Evolutionary conservation across 53 echinoderm and acorn worm genomes (phyloP), one percentile per base, ranked within the genome.

Genomic region (Hippasteria phrygiana): DNA sequence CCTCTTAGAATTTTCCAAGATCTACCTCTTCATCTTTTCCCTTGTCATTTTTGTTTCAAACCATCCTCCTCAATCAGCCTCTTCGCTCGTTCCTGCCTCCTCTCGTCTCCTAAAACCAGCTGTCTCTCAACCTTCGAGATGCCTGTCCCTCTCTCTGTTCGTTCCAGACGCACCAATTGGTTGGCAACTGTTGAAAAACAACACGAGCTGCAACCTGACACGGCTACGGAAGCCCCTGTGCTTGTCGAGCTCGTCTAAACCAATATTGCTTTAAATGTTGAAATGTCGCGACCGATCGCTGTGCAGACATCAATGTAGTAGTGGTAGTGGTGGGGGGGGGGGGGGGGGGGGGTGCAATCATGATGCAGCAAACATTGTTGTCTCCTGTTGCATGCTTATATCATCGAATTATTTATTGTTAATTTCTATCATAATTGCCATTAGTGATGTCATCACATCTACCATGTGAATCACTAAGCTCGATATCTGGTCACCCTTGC

Each of bases 151-250:
- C 41, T 27, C 42, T 40, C 73, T 40, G 41, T 42, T 43, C 43
- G 73, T 40, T 9, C 22, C 73, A 43, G 43, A 8, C 73, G 73
- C 73, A 26, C 43, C 71, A 73, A 18, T 34, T 22, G 41, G 26
- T 4, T 73, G 65, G 27, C 63, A 64, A 82, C 82, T 82, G 82
- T 82, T 82, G 64, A 82, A 82, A 82, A 66, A 82, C 64, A 82
- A 63, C 66, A 55, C 5, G 39, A 78, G 55, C 34, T 51, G 78
- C 38, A 82, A 82, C 48, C 43, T 3, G 65, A 82, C 45, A 63
- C 82, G 5, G 66, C 14, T 28, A 82, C 29, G 4, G 42, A 42
- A 64, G 6, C 28, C 62, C 40, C 7, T 42, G 10, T 59, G 34
- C 63, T 4, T 28, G 42, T 2, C 62, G n/a, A 16, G 62, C 80